Percentiles rank a stretch among this genome's conserved stretches.
Conservation (phyloP, 1,140 invertebrate genomes). For the Hyposmocoma kahamanoa region DNA sequence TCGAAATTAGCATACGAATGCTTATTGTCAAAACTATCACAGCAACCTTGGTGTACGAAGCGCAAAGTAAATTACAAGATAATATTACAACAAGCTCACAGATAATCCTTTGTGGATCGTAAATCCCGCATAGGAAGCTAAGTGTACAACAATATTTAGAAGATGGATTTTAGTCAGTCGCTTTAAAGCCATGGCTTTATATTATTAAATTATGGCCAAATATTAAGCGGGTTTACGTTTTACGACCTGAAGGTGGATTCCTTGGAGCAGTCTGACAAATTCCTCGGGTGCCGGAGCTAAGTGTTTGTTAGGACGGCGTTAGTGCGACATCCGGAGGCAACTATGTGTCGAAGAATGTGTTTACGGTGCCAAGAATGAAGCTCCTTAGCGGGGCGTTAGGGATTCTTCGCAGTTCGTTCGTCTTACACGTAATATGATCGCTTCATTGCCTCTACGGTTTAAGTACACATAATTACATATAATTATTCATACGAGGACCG, state of each 20-base stretch:
- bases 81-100: constrained; percentile 29
- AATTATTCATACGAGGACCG: too few relatives aligned
- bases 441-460: too few relatives aligned
- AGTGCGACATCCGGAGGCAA: constrained; percentile 53
- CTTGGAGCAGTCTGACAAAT: constrained; percentile 53
- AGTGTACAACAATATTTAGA: constrained; percentile 43
- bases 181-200: constrained; percentile 42
- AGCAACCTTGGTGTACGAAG: too few relatives aligned
- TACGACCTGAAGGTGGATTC: constrained; percentile 40
- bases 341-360: constrained; percentile 69
- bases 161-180: constrained; percentile 33
- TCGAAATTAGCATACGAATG: too few relatives aligned
- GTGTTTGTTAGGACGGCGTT: constrained; percentile 39
- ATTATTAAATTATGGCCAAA: constrained; percentile 48
- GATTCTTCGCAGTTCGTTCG: constrained; percentile 7
- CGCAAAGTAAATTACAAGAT: constrained; percentile 19
- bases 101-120: constrained; percentile 34
- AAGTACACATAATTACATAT: too few relatives aligned
- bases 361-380: constrained; percentile 62
- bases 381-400: constrained; percentile 42
- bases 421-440: not conserved
- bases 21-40: too few relatives aligned
- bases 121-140: constrained; percentile 46
- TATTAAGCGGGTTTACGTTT: constrained; percentile 48
- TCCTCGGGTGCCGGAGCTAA: constrained; percentile 43